These are phyloP conservation scores for Myanophis thanlyinensis DNA, from an alignment of 2,113 vertebrate species.

Conservation along the genomic window DNA sequence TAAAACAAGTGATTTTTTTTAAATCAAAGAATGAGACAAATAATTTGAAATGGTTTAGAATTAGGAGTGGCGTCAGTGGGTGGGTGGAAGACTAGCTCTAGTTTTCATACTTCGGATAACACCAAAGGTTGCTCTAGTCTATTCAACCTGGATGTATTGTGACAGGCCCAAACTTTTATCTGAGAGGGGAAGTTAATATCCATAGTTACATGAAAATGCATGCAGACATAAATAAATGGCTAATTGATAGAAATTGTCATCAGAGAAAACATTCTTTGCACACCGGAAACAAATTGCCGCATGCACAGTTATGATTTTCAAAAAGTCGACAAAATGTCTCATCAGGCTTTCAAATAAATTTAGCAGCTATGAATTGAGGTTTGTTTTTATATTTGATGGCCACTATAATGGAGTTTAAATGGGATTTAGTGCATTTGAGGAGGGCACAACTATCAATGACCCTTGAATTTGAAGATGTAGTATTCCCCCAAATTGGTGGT, in stretches of 20 bases:
- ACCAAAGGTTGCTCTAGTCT: not conserved
- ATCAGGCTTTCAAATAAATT: not conserved
- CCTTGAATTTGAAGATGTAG: not conserved
- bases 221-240: not conserved
- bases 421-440: not conserved
- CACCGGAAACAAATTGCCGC: not conserved
- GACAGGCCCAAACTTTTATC: not conserved
- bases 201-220: slow-evolving; percentile 21
- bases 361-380: not conserved
- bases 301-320: not conserved
- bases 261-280: not conserved
- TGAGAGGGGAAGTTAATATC: slow-evolving; percentile 5
- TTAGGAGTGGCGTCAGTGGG: not conserved
- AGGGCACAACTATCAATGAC: not conserved
- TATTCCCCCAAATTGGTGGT: not conserved
- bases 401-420: not conserved
- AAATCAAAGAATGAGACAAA: not conserved
- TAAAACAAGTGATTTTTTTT: too few relatives aligned
- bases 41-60: not conserved
- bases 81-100: not conserved
- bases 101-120: not conserved
- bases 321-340: not conserved
- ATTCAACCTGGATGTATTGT: not conserved
- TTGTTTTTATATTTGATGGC: not conserved
- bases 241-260: not conserved